These are phyloP conservation scores for Lepus americanus DNA, from an alignment of 2,113 vertebrate genomes.

Conservation along the genomic window DNA sequence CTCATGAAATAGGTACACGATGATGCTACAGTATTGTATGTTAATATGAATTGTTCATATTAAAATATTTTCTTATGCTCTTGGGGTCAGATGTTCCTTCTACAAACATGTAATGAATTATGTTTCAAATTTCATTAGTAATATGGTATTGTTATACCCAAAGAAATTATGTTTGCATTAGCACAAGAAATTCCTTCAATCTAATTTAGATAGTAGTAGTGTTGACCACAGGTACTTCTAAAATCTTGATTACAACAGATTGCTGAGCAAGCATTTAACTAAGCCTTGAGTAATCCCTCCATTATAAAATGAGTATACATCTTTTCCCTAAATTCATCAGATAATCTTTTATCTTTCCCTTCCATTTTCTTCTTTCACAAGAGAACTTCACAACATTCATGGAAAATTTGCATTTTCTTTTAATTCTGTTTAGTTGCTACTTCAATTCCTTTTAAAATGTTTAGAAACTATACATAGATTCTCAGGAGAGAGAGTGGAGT, in stretches of 20 bases:
- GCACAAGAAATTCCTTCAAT: background rate
- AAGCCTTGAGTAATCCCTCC: background rate
- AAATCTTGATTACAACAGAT: background rate
- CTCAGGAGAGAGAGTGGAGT: background rate
- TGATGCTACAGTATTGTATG: background rate
- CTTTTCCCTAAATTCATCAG: background rate
- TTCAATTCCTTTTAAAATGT: background rate
- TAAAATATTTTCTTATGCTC: conserved; percentile 29
- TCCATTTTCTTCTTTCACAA: conserved; percentile 35
- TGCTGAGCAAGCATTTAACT: background rate
- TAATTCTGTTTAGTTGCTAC: no score
- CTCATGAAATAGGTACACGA: background rate
- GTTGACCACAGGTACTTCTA: background rate
- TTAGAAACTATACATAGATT: background rate
- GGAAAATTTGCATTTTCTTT: no score
- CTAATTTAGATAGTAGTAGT: background rate
- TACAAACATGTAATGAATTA: conserved; percentile 45
- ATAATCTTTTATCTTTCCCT: background rate
- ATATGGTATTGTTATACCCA: background rate
- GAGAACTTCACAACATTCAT: no score
- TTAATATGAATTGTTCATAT: background rate
- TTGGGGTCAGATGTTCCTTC: background rate
- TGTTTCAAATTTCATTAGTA: background rate
- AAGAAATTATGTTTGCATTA: conserved; percentile 50
- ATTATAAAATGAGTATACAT: background rate